Evolutionary conservation across 2,888 invertebrate genomes (phyloP).

Genomic region (Drosophila maculinotata): DNA sequence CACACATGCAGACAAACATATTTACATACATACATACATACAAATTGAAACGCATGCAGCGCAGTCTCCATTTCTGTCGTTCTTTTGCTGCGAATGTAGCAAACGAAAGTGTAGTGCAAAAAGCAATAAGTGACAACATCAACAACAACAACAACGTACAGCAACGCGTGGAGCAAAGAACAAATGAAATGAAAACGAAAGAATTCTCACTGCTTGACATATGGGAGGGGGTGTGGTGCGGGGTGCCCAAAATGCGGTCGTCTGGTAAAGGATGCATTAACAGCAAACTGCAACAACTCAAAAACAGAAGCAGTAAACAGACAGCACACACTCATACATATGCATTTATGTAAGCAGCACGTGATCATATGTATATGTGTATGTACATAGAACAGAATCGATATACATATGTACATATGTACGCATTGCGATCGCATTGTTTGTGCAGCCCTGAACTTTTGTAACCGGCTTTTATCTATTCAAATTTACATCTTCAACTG

Average conservation of each 20-base stretch:
- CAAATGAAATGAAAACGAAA: constrained; percentile 24
- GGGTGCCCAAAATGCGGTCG: constrained; percentile 31
- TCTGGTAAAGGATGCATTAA: constrained; percentile 50
- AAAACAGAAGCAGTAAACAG: constrained; percentile 9
- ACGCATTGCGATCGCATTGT: constrained; percentile 29
- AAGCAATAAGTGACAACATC: constrained; percentile 30
- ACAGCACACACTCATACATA: constrained; percentile 4
- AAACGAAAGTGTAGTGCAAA: constrained; percentile 51
- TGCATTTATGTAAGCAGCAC: constrained; percentile 12
- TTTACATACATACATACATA: background rate
- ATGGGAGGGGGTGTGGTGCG: constrained; percentile 22
- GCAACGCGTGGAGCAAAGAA: constrained; percentile 20
- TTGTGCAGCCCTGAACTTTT: constrained; percentile 38
- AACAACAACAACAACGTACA: constrained; percentile 17
- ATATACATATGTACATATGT: constrained; percentile 2
- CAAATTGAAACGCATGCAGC: constrained; percentile 26
- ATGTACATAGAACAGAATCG: constrained; percentile 2
- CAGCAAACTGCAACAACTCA: constrained; percentile 26
- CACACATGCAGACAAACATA: constrained; percentile 4
- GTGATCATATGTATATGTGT: constrained; percentile 35
- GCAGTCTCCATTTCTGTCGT: constrained; percentile 33
- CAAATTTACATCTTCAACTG: constrained; percentile 37
- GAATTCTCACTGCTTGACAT: constrained; percentile 29
- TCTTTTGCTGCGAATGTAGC: constrained; percentile 28
- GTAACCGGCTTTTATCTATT: constrained; percentile 45